A percentile compares a stretch with the other conserved stretches of the same genome.
Evolutionary conservation across 2,888 invertebrate genomes (phyloP).

Genomic region (Willowsia nigromaculata): DNA sequence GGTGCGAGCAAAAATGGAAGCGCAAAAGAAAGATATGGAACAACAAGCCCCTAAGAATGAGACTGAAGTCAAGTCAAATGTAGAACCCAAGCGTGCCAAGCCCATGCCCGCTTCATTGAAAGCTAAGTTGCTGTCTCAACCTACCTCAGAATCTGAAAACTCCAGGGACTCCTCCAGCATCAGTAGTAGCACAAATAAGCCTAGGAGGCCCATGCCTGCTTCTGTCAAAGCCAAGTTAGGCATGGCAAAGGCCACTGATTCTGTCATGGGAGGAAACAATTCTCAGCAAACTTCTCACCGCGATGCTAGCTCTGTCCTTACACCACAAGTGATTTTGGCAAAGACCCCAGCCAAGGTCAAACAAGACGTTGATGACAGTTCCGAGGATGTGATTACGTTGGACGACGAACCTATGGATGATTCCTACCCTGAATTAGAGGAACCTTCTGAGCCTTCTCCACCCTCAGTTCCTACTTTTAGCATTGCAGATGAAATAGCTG

Average conservation of each 20-base stretch:
- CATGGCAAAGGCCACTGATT: neutral
- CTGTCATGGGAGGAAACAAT: neutral
- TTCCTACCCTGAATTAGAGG: neutral
- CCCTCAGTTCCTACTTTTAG: conserved; percentile 43
- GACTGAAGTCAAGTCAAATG: neutral
- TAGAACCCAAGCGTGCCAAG: neutral
- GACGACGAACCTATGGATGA: conserved; percentile 21
- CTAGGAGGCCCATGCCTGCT: conserved; percentile 49
- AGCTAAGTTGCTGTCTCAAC: conserved; percentile 11
- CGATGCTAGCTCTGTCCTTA: neutral
- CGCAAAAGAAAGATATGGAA: neutral
- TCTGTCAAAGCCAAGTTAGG: conserved; percentile 32
- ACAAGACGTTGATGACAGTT: neutral
- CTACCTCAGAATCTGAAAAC: neutral
- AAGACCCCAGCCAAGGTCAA: neutral
- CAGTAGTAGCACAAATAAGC: neutral
- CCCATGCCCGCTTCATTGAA: conserved; percentile 52
- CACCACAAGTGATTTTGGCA: neutral
- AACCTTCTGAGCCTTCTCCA: neutral
- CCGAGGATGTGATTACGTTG: conserved; percentile 17
- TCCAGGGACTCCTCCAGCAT: neutral
- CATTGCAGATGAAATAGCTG: conserved; percentile 58
- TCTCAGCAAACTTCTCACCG: neutral
- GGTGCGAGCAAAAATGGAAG: conserved; percentile 30
- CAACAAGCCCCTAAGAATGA: neutral